Evolutionary conservation across 1,140 invertebrate species (phyloP), one percentile per base, ranked within the genome.

Genomic region (Oryzaephilus surinamensis): DNA sequence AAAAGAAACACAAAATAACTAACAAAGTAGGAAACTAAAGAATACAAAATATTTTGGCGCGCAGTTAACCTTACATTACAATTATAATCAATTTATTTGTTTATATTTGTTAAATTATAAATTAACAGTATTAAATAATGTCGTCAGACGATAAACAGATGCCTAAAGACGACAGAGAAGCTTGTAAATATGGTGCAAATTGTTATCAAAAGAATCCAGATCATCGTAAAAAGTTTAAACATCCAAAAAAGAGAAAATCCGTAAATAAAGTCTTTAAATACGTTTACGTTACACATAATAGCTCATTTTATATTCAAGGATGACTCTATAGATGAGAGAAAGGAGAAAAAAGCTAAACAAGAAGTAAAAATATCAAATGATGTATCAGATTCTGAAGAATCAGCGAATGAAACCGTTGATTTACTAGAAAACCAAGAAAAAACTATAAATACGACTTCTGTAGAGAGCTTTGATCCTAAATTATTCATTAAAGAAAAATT

Each of bases 191-290:
- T 58, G 83, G 83, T 20, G 60, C 50, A 12, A 77, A 79, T 49
- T 93, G 87, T 64, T 92, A 91, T 64, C 82, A 88, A 54, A 86
- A 81, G 61, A 92, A 89, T 71, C 63, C 74, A 6, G 65, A 69
- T 1, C 88, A 93, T 68, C 66, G 76, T 24, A 63, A 73, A 39
- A 77, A 80, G 53, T 93, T 76, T 41, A 83, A 81, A 62, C 88
- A 91, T 64, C 83, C 79, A 4, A 67, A 73, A 14, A 61, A 63
- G 51, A 54, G 54, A 14, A 8, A 31, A 51, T 45, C 58, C 48
- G 47, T 58, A 49, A 33, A 42, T 43, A 37, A 46, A 38, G 36
- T 10, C 3, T 11, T 2, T 4, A 29, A 42, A 17, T 45, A 2
- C 12, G 15, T 15, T 17, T 8, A 28, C n/a, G n/a, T n/a, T n/a